phyloP scores from a whole-genome alignment of 2,888 invertebrate species.

The Catonia carolina region DNA sequence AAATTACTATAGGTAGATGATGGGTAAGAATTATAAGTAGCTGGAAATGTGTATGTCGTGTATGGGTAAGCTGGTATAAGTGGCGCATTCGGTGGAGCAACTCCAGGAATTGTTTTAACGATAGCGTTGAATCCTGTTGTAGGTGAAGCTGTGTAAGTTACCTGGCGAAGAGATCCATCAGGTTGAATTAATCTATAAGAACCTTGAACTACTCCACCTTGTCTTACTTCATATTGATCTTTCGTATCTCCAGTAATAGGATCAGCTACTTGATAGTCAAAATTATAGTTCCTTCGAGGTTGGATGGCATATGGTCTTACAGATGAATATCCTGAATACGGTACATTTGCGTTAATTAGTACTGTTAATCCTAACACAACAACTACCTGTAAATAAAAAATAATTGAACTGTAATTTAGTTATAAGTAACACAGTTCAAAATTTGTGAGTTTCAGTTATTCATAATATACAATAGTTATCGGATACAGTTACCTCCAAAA shows the following conservation, averaged over 20 bases:
- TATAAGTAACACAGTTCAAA: too few relatives aligned
- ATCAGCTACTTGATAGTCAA: constrained; percentile 12
- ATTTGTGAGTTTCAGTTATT: too few relatives aligned
- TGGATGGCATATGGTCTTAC: neutral
- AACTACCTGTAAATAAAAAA: too few relatives aligned
- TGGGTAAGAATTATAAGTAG: too few relatives aligned
- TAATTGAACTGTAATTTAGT: too few relatives aligned
- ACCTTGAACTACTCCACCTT: constrained; percentile 11
- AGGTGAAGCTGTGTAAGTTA: constrained; percentile 6
- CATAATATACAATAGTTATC: too few relatives aligned
- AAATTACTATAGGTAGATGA: too few relatives aligned
- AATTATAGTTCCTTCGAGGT: constrained; percentile 1
- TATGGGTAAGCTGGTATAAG: neutral
- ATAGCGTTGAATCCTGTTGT: constrained; percentile 12
- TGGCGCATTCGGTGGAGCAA: constrained; percentile 11
- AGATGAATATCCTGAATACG: too few relatives aligned
- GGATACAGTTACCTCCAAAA: too few relatives aligned
- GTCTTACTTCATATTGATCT: constrained; percentile 1
- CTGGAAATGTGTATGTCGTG: neutral
- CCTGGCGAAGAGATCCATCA: constrained; percentile 3
- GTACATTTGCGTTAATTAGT: too few relatives aligned
- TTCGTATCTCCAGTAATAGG: constrained; percentile 12
- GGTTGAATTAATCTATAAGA: constrained; percentile 8
- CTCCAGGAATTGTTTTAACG: constrained; percentile 13
- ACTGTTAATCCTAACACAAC: too few relatives aligned